Evolutionary conservation across 2,888 invertebrate genomes (phyloP).

Genomic region (Drosophila barbarae): DNA sequence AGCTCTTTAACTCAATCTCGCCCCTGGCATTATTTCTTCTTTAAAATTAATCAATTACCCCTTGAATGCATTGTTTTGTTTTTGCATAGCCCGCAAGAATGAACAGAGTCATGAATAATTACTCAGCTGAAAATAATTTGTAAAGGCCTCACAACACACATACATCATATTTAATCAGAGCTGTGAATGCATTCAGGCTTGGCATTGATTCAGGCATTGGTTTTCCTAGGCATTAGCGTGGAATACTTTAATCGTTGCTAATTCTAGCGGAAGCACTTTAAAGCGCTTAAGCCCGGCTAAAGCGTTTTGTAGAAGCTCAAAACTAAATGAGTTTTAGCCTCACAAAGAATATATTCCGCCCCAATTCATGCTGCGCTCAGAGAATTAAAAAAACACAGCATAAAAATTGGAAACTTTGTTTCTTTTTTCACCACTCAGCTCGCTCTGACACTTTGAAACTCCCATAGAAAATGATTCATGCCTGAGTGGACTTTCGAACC

Average conservation of each 20-base stretch:
- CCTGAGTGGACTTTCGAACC: conserved; percentile 23
- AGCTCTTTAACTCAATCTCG: conserved; percentile 16
- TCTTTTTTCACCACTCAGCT: conserved; percentile 3
- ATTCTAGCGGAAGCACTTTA: conserved; percentile 12
- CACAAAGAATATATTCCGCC: conserved; percentile 29
- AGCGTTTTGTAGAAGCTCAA: conserved; percentile 1
- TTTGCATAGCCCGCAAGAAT: conserved; percentile 14
- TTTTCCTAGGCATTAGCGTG: conserved; percentile 8
- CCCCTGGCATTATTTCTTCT: conserved; percentile 3
- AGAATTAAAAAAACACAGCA: conserved; percentile 8
- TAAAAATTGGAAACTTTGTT: conserved; percentile 15
- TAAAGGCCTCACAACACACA: conserved; percentile 2
- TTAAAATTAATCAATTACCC: conserved; percentile 28
- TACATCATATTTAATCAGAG: conserved; percentile 5
- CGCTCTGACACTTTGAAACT: conserved; percentile 25
- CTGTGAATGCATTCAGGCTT: conserved; percentile 28
- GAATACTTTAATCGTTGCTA: conserved; percentile 20
- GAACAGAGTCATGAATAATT: conserved; percentile 28
- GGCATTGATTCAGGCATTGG: conserved; percentile 19
- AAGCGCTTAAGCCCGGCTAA: background rate
- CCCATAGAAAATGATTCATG: conserved; percentile 32
- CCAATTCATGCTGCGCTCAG: conserved; percentile 17
- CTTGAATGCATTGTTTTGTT: conserved; percentile 18
- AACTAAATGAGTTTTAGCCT: conserved; percentile 19
- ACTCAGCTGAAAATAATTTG: conserved; percentile 18